Percentiles rank a stretch among this genome's conserved stretches.
Evolutionary conservation across 2,113 vertebrate genomes (phyloP).

Genomic region (Opisthocomus hoazin): DNA sequence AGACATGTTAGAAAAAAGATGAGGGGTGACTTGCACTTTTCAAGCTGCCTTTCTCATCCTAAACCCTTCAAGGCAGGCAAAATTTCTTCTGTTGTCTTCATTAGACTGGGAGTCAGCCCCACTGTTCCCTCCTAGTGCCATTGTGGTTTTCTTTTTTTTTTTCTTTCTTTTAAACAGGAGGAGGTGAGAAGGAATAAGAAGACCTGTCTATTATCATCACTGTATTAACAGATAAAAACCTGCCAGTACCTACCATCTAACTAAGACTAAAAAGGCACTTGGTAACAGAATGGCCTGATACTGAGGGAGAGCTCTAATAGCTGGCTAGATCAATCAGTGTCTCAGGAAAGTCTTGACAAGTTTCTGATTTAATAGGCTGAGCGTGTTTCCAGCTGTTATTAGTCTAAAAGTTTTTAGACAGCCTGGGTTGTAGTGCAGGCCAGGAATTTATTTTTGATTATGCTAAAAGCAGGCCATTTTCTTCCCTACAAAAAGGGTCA

Average conservation of each 20-base stretch:
- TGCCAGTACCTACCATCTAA: not conserved
- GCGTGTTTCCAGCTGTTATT: not conserved
- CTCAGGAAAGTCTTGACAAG: not conserved
- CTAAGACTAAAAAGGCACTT: not conserved
- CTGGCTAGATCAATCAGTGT: conserved; percentile 1
- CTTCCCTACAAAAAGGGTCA: not conserved
- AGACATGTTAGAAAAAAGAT: not conserved
- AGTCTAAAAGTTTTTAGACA: not conserved
- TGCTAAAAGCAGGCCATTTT: not conserved
- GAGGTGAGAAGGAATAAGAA: not conserved
- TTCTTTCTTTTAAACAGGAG: not conserved
- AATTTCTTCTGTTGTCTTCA: not conserved
- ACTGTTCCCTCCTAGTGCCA: not conserved
- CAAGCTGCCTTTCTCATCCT: not conserved
- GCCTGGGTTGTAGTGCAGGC: not conserved
- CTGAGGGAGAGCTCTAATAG: not conserved
- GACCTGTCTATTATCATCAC: not conserved
- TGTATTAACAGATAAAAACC: not conserved
- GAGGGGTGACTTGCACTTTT: not conserved
- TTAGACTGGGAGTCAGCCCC: not conserved
- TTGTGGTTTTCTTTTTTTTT: not conserved
- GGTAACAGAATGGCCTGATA: not conserved
- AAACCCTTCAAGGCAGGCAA: not conserved
- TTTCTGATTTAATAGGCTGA: conserved; percentile 3
- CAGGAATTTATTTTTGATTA: not conserved